A percentile compares a stretch with the other conserved stretches of the same genome.
Conservation (phyloP, 1,140 invertebrate genomes). For the Cepaea nemoralis region DNA sequence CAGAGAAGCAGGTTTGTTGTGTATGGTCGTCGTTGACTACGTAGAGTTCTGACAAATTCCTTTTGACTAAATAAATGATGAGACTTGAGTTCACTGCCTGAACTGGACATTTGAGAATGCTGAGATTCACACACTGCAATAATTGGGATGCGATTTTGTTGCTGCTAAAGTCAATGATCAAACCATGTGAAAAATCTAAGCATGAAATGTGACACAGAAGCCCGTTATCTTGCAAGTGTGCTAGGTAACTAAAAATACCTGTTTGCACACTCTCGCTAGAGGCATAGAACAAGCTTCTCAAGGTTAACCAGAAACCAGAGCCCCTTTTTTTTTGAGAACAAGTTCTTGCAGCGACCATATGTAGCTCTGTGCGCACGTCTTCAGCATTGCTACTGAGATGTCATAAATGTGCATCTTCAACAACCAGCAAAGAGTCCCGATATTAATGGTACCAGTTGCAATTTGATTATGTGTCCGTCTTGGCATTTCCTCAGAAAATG, state of each 20-base stretch:
- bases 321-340: neutral
- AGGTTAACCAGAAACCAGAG: neutral
- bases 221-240: neutral
- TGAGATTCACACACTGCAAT: neutral
- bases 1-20: neutral
- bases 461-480: too few species aligned
- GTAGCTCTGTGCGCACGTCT: neutral
- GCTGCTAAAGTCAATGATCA: neutral
- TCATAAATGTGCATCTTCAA: constrained; percentile 32
- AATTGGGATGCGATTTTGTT: neutral
- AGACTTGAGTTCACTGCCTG: constrained; percentile 9
- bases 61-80: neutral
- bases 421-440: too few species aligned
- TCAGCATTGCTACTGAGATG: neutral
- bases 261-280: neutral
- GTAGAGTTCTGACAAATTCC: constrained; percentile 16
- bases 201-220: neutral
- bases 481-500: too few species aligned
- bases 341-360: neutral
- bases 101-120: constrained; percentile 19
- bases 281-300: constrained; percentile 28
- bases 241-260: constrained; percentile 12
- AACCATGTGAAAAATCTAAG: constrained; percentile 29
- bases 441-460: too few species aligned
- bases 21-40: constrained; percentile 32